phyloP scores from a whole-genome alignment of 2,113 vertebrate genomes.

The Ictalurus punctatus region DNA sequence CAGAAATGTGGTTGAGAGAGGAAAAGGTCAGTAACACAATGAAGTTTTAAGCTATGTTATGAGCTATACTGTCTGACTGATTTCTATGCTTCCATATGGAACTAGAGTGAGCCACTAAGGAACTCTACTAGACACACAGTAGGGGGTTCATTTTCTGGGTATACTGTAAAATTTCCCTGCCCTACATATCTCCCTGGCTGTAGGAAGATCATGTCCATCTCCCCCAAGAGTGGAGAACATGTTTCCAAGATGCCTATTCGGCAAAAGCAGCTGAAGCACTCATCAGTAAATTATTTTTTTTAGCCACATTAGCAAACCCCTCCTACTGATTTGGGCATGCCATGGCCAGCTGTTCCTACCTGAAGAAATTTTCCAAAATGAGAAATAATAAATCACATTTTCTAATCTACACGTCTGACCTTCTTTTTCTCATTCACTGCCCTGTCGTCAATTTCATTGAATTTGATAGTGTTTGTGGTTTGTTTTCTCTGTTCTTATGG shows the following conservation, averaged over 20 bases:
- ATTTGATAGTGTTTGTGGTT: not conserved
- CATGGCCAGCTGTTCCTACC: constrained; percentile 47
- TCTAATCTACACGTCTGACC: constrained; percentile 60
- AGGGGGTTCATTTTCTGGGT: constrained; percentile 12
- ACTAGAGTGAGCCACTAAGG: constrained; percentile 7
- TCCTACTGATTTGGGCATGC: constrained; percentile 40
- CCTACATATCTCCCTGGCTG: constrained; percentile 14
- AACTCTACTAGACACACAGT: constrained; percentile 24
- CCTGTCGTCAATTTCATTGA: not conserved
- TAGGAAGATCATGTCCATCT: constrained; percentile 30
- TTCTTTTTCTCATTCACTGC: constrained; percentile 8
- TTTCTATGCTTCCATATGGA: constrained; percentile 26
- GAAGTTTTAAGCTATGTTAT: constrained; percentile 13
- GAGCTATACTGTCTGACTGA: constrained; percentile 30
- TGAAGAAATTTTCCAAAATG: constrained; percentile 33
- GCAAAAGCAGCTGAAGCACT: constrained; percentile 34
- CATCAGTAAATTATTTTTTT: constrained; percentile 53
- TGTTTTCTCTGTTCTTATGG: not conserved
- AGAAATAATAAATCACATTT: constrained; percentile 45
- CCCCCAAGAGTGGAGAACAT: constrained; percentile 22
- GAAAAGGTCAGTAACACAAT: constrained; percentile 61
- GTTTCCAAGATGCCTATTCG: constrained; percentile 41
- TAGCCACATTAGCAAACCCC: constrained; percentile 44
- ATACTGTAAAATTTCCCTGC: constrained; percentile 19
- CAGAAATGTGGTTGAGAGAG: constrained; percentile 54